phyloP scores from a whole-genome alignment of 1,140 invertebrate species.

The Vanessa tameamea region DNA sequence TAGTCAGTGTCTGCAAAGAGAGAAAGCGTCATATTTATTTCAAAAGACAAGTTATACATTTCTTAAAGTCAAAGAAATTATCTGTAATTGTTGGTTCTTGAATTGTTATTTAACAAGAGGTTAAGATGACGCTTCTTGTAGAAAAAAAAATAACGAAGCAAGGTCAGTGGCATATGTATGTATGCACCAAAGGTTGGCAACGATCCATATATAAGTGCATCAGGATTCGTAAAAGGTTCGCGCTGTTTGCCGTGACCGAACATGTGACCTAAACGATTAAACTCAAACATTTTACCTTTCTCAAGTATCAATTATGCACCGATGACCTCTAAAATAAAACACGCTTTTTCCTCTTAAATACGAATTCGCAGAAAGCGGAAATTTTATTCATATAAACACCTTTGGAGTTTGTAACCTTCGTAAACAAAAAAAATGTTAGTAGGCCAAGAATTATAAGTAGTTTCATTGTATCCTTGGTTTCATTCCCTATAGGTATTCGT shows the following conservation, averaged over 20 bases:
- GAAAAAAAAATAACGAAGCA: constrained; percentile 12
- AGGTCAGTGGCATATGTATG: constrained; percentile 1
- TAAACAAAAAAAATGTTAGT: constrained; percentile 5
- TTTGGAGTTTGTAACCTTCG: not conserved
- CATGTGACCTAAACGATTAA: constrained; percentile 35
- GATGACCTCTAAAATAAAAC: constrained; percentile 21
- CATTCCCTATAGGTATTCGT: not conserved
- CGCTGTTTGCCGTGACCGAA: constrained; percentile 55
- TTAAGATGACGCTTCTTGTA: not conserved
- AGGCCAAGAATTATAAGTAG: not conserved
- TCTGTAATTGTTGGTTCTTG: not conserved
- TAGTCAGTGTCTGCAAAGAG: not conserved
- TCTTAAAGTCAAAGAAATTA: too few relatives aligned
- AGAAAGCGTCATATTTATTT: not conserved
- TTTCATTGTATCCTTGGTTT: not conserved
- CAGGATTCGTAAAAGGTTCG: constrained; percentile 40
- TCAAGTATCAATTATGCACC: constrained; percentile 30
- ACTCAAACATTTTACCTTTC: constrained; percentile 40
- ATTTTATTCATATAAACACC: not conserved
- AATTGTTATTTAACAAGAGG: not conserved
- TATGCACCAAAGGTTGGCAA: constrained; percentile 39
- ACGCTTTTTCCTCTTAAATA: constrained; percentile 30
- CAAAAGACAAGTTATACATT: too few relatives aligned
- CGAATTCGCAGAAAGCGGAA: constrained; percentile 28
- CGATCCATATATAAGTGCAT: constrained; percentile 48